Evolutionary conservation across 1,140 invertebrate species (phyloP).

Genomic region (Paraescarpia echinospica): DNA sequence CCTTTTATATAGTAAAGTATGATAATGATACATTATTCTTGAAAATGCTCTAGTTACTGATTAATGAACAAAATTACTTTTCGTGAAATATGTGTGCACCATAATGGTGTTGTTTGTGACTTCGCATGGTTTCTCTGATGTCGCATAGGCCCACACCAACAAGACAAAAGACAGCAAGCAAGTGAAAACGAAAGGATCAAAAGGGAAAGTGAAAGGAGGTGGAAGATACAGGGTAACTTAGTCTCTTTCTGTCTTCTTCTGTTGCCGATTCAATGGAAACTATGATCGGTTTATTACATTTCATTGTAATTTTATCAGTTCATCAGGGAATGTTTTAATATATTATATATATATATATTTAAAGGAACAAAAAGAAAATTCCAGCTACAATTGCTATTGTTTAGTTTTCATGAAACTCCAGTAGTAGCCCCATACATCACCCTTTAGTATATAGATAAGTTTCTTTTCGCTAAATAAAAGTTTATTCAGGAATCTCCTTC

Average conservation of each 20-base stretch:
- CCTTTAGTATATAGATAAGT: no score
- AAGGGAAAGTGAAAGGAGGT: slow-evolving; percentile 11
- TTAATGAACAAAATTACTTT: neutral
- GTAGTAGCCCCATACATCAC: no score
- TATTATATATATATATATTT: slow-evolving; percentile 1
- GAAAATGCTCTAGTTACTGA: neutral
- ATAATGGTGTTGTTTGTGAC: neutral
- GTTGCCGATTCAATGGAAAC: neutral
- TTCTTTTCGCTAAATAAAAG: no score
- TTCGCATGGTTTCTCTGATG: neutral
- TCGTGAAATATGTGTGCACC: neutral
- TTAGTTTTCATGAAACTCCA: no score
- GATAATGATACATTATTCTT: neutral
- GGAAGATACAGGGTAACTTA: neutral
- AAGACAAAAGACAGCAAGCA: neutral
- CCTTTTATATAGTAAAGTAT: neutral
- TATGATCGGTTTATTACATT: neutral
- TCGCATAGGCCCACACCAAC: neutral
- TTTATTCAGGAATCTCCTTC: no score
- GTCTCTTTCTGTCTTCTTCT: neutral
- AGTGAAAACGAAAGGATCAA: neutral
- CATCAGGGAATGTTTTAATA: neutral
- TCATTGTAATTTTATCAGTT: slow-evolving; percentile 2
- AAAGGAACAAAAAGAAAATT: neutral
- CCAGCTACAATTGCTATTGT: neutral